Evolutionary conservation across 2,888 invertebrate genomes (phyloP).

Genomic region (Brachynemurus nebulosus): DNA sequence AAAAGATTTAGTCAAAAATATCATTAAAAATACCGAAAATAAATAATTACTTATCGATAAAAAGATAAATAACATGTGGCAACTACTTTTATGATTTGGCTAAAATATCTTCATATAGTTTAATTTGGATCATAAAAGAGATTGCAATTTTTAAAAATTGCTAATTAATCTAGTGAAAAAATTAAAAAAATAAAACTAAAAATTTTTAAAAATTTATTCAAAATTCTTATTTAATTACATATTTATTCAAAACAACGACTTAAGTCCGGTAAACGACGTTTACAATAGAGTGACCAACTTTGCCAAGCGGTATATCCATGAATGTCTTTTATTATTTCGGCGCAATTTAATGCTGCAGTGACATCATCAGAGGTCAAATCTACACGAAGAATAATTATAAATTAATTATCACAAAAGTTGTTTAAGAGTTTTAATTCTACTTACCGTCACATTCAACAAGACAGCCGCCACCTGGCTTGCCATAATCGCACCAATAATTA

Average conservation of each 20-base stretch:
- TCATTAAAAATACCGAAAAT: too few relatives aligned
- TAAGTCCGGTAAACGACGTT: constrained; percentile 17
- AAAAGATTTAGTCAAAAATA: too few relatives aligned
- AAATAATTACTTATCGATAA: too few relatives aligned
- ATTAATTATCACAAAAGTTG: too few relatives aligned
- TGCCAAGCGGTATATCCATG: constrained; percentile 32
- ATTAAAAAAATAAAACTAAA: not conserved
- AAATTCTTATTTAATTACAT: too few relatives aligned
- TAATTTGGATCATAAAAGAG: too few relatives aligned
- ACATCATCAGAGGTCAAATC: constrained; percentile 28
- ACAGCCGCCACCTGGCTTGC: constrained; percentile 32
- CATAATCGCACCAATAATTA: constrained; percentile 34
- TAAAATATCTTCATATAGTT: too few relatives aligned
- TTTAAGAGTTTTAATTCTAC: not conserved
- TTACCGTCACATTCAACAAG: constrained; percentile 25
- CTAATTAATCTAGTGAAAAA: not conserved
- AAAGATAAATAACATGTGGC: too few relatives aligned
- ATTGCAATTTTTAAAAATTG: not conserved
- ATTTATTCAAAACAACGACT: not conserved
- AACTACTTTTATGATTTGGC: too few relatives aligned
- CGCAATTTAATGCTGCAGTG: constrained; percentile 26
- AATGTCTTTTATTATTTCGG: constrained; percentile 26
- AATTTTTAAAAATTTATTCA: too few relatives aligned
- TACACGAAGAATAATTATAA: not conserved
- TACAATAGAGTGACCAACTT: constrained; percentile 28